phyloP scores from a whole-genome alignment of 2,888 invertebrate species.

The Beris morrisii region DNA sequence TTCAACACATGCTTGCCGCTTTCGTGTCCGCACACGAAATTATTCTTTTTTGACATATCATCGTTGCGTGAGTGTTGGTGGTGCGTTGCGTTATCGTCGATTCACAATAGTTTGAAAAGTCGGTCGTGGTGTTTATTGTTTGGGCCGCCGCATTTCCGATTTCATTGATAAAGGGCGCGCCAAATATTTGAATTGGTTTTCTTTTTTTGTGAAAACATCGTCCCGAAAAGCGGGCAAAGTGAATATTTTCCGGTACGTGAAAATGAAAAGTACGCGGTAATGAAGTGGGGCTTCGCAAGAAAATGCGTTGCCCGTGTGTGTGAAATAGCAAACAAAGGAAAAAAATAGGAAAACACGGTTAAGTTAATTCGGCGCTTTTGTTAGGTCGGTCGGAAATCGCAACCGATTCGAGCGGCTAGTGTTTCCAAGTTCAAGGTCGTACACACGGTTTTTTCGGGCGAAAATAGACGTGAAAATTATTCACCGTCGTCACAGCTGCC shows the following conservation, averaged over 20 bases:
- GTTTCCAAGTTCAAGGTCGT: slow-evolving; percentile 37
- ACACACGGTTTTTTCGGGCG: background rate
- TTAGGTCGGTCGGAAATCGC: background rate
- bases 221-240: background rate
- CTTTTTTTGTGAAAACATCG: background rate
- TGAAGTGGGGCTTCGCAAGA: slow-evolving; percentile 36
- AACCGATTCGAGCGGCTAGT: background rate
- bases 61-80: slow-evolving; percentile 14
- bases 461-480: slow-evolving; percentile 8
- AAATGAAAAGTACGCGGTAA: slow-evolving; percentile 34
- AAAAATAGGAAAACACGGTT: background rate
- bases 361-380: background rate
- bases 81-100: background rate
- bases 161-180: slow-evolving; percentile 25
- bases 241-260: slow-evolving; percentile 11
- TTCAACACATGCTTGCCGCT: slow-evolving; percentile 6
- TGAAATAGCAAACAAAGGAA: slow-evolving; percentile 11
- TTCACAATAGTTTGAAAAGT: slow-evolving; percentile 16
- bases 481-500: background rate
- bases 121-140: slow-evolving; percentile 20
- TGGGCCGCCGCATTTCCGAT: background rate
- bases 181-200: background rate
- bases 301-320: slow-evolving; percentile 39
- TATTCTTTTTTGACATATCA: slow-evolving; percentile 13
- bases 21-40: slow-evolving; percentile 9